Base-by-base conservation (phyloP, 2,113 vertebrate species). In the Charina bottae region DNA sequence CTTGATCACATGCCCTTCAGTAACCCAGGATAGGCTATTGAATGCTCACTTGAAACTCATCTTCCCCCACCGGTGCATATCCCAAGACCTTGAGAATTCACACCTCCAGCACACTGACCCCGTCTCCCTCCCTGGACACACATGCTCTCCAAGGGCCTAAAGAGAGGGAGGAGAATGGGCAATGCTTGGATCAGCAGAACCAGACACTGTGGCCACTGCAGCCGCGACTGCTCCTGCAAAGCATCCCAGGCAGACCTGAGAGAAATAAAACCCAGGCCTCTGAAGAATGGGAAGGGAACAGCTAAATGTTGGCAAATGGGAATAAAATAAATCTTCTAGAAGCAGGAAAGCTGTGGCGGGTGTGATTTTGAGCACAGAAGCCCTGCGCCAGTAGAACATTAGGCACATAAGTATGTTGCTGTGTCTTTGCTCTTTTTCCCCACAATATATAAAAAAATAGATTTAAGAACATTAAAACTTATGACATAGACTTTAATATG, bases 141-240 rank as follows among this genome's bases (percentile, higher is more conserved):
- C 58, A 56, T 93, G 13, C 89, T 92, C 28, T 88, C 87, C 92
- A 72, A 91, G 86, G 33, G 37, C 37, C 93, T 87, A 42, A 88
- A 62, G 33, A 62, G 33, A 37, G 91, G 37, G 4, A 89, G 26
- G 21, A 88, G 19, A 89, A 53, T 37, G 21, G 91, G 46, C 28
- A 42, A 13, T 26, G 85, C 83, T 92, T 87, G 53, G 8, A 60
- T 89, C 85, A 95, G 89, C 91, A 95, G 94, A 95, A 90, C 87
- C 68, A 93, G 78, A 92, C 37, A 72, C 72, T n/a, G 55, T 26
- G 4, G 21, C 58, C 26, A 42, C 54, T 13, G 6, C n/a, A 56
- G 24, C 93, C 92, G n/a, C 10, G 19, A n/a, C 56, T 19, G 56
- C 19, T 58, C 17, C 56, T 58, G 59, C 5, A 83, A 42, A 92